Conservation (phyloP, 1,140 invertebrate species). For the Cydia splendana region DNA sequence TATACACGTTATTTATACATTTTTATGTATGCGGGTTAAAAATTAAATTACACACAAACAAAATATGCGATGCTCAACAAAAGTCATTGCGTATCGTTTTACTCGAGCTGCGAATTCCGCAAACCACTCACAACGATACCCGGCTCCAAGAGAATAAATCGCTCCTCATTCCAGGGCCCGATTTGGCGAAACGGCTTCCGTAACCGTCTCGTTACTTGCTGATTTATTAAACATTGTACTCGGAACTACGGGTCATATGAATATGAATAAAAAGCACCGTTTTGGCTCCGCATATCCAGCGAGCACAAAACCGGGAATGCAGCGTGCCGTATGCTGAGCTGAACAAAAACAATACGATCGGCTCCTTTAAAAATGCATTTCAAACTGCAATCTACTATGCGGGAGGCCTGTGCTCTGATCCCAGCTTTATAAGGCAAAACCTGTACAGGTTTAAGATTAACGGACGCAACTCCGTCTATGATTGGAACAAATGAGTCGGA, state of each 20-base stretch:
- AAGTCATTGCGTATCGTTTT: slow-evolving; percentile 27
- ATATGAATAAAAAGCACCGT: slow-evolving; percentile 43
- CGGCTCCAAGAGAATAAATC: slow-evolving; percentile 57
- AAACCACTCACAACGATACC: slow-evolving; percentile 39
- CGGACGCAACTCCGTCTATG: slow-evolving; percentile 4
- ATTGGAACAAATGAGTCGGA: slow-evolving; percentile 10
- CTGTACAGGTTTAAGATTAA: slow-evolving; percentile 8
- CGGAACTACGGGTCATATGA: slow-evolving; percentile 53
- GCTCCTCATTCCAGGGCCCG: slow-evolving; percentile 58
- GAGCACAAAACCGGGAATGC: background rate
- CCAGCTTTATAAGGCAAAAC: slow-evolving; percentile 9
- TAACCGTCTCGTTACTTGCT: slow-evolving; percentile 51
- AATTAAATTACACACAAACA: background rate
- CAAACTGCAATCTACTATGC: slow-evolving; percentile 6
- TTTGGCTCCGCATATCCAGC: background rate
- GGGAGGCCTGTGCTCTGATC: slow-evolving; percentile 2
- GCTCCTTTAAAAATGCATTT: slow-evolving; percentile 12
- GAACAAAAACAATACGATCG: slow-evolving; percentile 7
- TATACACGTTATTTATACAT: too few species aligned
- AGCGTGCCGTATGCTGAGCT: background rate
- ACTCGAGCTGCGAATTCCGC: slow-evolving; percentile 23
- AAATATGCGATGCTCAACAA: background rate
- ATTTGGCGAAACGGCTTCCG: slow-evolving; percentile 68
- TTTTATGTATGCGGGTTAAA: background rate
- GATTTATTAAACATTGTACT: slow-evolving; percentile 67